These are phyloP conservation scores for Agapostemon virescens DNA, from an alignment of 2,888 invertebrate genomes.

Conservation along the genomic window DNA sequence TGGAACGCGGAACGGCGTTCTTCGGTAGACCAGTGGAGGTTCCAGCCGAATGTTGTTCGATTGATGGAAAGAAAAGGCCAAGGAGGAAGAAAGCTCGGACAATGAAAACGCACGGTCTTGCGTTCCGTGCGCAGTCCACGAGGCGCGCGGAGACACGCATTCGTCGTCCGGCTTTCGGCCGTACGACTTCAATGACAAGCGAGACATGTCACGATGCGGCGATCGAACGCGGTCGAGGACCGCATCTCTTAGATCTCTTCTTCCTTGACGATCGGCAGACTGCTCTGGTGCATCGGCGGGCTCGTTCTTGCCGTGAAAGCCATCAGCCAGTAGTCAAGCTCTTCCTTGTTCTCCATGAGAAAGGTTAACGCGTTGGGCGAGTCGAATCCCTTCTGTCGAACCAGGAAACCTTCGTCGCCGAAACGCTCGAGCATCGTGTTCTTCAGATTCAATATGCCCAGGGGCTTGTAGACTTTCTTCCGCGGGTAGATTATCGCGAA, in stretches of 20 bases:
- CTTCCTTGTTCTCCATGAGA: constrained; percentile 82
- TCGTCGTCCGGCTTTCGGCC: constrained; percentile 62
- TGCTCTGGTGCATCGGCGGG: constrained; percentile 82
- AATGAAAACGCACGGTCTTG: background rate
- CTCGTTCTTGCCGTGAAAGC: constrained; percentile 82
- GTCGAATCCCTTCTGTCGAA: constrained; percentile 85
- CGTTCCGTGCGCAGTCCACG: constrained; percentile 1
- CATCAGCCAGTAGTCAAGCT: constrained; percentile 83
- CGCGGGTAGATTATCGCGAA: constrained; percentile 86
- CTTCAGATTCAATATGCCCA: constrained; percentile 84
- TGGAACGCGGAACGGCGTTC: background rate
- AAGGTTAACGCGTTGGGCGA: constrained; percentile 84
- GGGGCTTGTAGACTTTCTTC: constrained; percentile 84
- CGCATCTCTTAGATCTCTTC: constrained; percentile 81
- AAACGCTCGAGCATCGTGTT: constrained; percentile 83
- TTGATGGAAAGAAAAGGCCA: background rate
- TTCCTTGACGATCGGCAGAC: constrained; percentile 84
- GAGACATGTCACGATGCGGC: constrained; percentile 35
- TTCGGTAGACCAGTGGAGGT: constrained; percentile 1
- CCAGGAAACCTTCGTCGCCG: constrained; percentile 82
- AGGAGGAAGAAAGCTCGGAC: constrained; percentile 3
- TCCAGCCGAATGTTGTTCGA: constrained; percentile 2
- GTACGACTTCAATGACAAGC: constrained; percentile 43
- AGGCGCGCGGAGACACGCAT: constrained; percentile 12
- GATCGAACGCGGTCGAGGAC: background rate